Base-by-base conservation (phyloP, 2,888 invertebrate genomes). In the Nomada fabriciana region DNA sequence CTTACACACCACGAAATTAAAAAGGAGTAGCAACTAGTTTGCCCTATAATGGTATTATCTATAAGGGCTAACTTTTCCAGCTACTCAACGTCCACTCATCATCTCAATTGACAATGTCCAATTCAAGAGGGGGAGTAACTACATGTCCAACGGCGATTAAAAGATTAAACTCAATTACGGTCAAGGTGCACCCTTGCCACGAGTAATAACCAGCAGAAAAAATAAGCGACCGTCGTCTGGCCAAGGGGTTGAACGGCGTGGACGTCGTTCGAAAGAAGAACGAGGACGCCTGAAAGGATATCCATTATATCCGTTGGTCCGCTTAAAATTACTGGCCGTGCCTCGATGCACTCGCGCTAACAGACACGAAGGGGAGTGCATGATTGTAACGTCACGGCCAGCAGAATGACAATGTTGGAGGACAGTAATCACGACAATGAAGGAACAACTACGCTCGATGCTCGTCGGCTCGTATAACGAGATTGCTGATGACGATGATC, bases 391-490 rank as follows among this genome's bases (percentile, higher is more conserved):
- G 79, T 71, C 71, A 55, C 47, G 36, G 77, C 53, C 74, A 47
- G 68, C 57, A 43, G 81, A 80, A 86, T 82, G 79, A 82, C 82
- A 88, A 78, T 82, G 88, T 82, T 74, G 75, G 69, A 78, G 85
- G 74, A 69, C 76, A 80, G 73, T 87, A 88, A 82, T 87, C 87
- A 84, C 83, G 85, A 88, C 87, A 88, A 88, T 85, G 76, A 85
- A 86, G 87, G 80, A 88, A 86, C 82, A 85, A 88, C 81, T 73
- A 73, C 67, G 76, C 83, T 76, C 79, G 77, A 53, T 73, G 82
- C 60, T 79, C 72, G 76, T 52, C 59, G 53, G 57, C 74, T 79
- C 78, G 82, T 83, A 76, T 86, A 88, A 86, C 86, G 78, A 86
- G 82, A 78, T 86, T 79, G 67, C 76, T 76, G 83, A 83, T 88